A percentile compares a stretch with the other conserved stretches of the same genome.
phyloP scores from a whole-genome alignment of 2,888 invertebrate species.

The Xestia rhomboidea region DNA sequence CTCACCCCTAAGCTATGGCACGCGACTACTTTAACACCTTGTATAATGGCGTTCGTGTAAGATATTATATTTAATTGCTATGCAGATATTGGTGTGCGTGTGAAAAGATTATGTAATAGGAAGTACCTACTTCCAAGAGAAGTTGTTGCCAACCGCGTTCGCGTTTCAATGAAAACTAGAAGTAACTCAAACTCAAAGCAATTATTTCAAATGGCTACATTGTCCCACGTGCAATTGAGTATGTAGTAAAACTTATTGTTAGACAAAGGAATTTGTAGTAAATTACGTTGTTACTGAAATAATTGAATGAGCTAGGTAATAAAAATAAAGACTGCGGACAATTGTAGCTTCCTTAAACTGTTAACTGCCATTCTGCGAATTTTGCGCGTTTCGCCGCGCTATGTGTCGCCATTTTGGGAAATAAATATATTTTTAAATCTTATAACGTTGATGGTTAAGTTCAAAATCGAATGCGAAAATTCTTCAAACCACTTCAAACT shows the following conservation, averaged over 20 bases:
- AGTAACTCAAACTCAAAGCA: neutral
- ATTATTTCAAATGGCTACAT: neutral
- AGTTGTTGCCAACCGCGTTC: neutral
- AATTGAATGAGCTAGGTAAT: neutral
- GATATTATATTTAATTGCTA: neutral
- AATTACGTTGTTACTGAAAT: neutral
- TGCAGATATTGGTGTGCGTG: neutral
- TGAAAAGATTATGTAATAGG: neutral
- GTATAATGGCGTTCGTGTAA: constrained; percentile 22
- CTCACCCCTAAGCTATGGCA: no score
- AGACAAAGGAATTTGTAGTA: neutral
- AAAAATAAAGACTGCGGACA: neutral
- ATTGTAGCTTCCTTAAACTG: no score
- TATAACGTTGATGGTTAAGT: no score
- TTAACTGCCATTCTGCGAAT: no score
- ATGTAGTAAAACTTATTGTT: neutral
- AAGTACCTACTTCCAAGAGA: neutral
- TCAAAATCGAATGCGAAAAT: no score
- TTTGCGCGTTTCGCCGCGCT: no score
- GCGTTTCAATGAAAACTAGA: neutral
- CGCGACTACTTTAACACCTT: no score
- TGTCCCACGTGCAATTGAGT: neutral
- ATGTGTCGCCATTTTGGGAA: no score
- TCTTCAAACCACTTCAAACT: no score
- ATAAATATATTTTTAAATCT: no score